These are phyloP conservation scores for Spilarctia lutea DNA, from an alignment of 2,888 invertebrate species.

Conservation along the genomic window DNA sequence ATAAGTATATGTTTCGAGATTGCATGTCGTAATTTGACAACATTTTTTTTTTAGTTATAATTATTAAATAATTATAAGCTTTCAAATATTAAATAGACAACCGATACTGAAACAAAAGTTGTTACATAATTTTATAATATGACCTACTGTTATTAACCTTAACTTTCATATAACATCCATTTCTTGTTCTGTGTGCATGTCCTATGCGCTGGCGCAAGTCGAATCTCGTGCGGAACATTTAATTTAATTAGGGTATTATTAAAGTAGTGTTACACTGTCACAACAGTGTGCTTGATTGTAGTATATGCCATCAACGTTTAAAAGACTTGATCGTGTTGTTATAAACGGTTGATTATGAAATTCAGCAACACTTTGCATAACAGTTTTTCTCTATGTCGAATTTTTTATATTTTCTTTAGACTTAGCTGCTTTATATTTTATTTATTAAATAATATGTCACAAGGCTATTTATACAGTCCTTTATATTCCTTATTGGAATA, in stretches of 20 bases:
- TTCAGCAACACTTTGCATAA: background rate
- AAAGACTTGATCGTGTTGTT: background rate
- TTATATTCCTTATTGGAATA: no score
- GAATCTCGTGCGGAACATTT: slow-evolving; percentile 34
- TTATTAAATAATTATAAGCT: background rate
- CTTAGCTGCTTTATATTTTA: slow-evolving; percentile 17
- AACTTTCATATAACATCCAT: background rate
- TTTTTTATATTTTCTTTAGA: slow-evolving; percentile 9
- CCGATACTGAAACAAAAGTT: background rate
- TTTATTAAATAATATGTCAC: slow-evolving; percentile 28
- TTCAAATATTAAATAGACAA: background rate
- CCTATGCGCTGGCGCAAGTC: slow-evolving; percentile 17
- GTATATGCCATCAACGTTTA: background rate
- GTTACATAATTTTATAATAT: background rate
- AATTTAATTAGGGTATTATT: slow-evolving; percentile 1
- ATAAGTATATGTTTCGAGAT: slow-evolving; percentile 18
- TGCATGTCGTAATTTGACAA: slow-evolving; percentile 6
- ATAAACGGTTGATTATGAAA: background rate
- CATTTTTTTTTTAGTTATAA: background rate
- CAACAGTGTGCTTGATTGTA: background rate
- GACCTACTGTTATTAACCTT: background rate
- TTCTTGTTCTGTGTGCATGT: background rate
- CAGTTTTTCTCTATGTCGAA: background rate
- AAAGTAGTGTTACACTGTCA: background rate
- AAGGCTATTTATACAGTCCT: slow-evolving; percentile 19